Percentiles rank a stretch among this genome's conserved stretches.
Conservation (phyloP, 2,797 vertebrate genomes). For the Gymnocypris eckloni region DNA sequence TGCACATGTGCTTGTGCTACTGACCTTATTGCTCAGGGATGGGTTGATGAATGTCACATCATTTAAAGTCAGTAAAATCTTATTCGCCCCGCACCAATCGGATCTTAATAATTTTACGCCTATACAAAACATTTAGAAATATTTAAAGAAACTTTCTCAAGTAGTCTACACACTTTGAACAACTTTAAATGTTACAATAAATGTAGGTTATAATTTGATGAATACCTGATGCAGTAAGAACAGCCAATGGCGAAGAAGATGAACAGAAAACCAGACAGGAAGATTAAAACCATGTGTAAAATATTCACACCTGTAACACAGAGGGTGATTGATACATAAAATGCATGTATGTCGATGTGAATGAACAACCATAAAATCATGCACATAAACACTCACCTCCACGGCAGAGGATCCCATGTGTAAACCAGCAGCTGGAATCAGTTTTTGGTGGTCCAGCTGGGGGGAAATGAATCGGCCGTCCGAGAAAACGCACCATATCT, state of each 20-base stretch:
- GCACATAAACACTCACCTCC: slow-evolving; percentile 70
- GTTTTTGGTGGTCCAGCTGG: slow-evolving; percentile 69
- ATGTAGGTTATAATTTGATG: not conserved
- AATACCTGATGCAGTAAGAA: slow-evolving; percentile 66
- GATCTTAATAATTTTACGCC: slow-evolving; percentile 74
- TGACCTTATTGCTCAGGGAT: slow-evolving; percentile 80
- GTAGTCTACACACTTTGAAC: not conserved
- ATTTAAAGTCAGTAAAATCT: slow-evolving; percentile 77
- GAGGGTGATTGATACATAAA: slow-evolving; percentile 15
- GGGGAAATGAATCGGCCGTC: slow-evolving; percentile 80
- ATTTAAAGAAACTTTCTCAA: not conserved
- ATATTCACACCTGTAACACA: slow-evolving; percentile 62
- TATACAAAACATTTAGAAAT: slow-evolving; percentile 57
- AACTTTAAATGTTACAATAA: not conserved
- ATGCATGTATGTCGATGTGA: not conserved
- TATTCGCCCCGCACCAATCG: slow-evolving; percentile 75
- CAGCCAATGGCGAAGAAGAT: slow-evolving; percentile 49
- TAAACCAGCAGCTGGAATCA: slow-evolving; percentile 83
- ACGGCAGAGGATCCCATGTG: slow-evolving; percentile 77
- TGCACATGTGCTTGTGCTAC: slow-evolving; percentile 21
- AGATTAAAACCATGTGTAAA: slow-evolving; percentile 49
- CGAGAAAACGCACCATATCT: slow-evolving; percentile 74
- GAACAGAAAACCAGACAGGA: slow-evolving; percentile 50
- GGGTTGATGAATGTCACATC: slow-evolving; percentile 84
- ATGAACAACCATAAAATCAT: not conserved